Conservation (phyloP, 2,888 invertebrate species). For the Drosophila demipolita region DNA sequence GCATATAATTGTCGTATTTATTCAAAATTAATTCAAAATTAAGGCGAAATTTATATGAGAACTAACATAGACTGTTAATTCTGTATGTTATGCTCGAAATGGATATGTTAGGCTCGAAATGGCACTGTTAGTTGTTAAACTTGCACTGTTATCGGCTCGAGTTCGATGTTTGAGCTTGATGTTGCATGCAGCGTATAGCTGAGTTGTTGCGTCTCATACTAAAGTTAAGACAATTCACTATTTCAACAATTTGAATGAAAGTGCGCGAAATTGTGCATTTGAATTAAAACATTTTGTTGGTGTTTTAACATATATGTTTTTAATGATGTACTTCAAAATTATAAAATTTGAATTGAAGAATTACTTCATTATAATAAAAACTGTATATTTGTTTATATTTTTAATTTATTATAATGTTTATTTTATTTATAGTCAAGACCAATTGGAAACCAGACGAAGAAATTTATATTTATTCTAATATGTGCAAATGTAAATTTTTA, state of each 20-base stretch:
- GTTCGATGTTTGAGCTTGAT: constrained; percentile 50
- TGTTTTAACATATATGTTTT: background rate
- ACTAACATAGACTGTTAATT: constrained; percentile 11
- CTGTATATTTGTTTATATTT: background rate
- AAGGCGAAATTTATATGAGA: constrained; percentile 12
- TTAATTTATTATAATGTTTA: background rate
- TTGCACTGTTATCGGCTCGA: constrained; percentile 8
- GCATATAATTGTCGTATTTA: background rate
- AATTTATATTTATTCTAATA: background rate
- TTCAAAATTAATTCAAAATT: background rate
- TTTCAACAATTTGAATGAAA: constrained; percentile 34
- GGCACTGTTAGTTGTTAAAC: constrained; percentile 34
- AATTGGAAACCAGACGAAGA: background rate
- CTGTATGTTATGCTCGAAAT: constrained; percentile 45
- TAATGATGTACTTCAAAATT: background rate
- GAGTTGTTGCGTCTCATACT: constrained; percentile 14
- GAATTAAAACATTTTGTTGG: background rate
- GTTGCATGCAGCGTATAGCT: constrained; percentile 29
- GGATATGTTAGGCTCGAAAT: constrained; percentile 47
- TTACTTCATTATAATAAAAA: background rate
- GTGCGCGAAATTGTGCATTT: constrained; percentile 13
- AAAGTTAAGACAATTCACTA: constrained; percentile 7
- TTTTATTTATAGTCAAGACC: background rate
- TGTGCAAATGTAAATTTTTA: background rate
- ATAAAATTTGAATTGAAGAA: background rate